Evolutionary conservation across 1,140 invertebrate genomes (phyloP).

Genomic region (Leptonema lineaticorne): DNA sequence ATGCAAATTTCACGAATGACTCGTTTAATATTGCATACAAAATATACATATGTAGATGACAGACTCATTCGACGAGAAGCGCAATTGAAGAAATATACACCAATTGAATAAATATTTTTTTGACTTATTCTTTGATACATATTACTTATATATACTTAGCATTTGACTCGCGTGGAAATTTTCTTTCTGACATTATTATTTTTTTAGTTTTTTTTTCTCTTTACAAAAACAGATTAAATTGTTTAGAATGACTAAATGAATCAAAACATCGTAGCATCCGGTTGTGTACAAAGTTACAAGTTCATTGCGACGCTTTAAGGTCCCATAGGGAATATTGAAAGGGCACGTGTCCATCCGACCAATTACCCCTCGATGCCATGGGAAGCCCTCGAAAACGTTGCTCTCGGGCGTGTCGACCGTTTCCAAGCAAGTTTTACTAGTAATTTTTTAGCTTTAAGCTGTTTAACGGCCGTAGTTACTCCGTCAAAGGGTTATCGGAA

Average conservation of each 20-base stretch:
- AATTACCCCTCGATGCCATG: slow-evolving; percentile 22
- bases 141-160: not conserved
- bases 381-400: slow-evolving; percentile 10
- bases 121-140: too few relatives aligned
- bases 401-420: slow-evolving; percentile 8
- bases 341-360: slow-evolving; percentile 15
- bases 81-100: too few relatives aligned
- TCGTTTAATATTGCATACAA: too few relatives aligned
- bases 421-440: slow-evolving; percentile 6
- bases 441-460: slow-evolving; percentile 9
- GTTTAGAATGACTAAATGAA: slow-evolving; percentile 16
- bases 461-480: not conserved
- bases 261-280: not conserved
- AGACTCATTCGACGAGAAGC: too few relatives aligned
- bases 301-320: not conserved
- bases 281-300: too few relatives aligned
- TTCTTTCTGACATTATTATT: too few relatives aligned
- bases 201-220: too few relatives aligned
- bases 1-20: too few relatives aligned
- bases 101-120: too few relatives aligned
- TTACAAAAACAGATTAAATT: not conserved
- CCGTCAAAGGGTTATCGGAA: not conserved
- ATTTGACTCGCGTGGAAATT: too few relatives aligned
- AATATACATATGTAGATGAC: too few relatives aligned
- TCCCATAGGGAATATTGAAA: slow-evolving; percentile 15